Conservation (phyloP, 2,797 vertebrate genomes). For the Chiloscyllium punctatum region DNA sequence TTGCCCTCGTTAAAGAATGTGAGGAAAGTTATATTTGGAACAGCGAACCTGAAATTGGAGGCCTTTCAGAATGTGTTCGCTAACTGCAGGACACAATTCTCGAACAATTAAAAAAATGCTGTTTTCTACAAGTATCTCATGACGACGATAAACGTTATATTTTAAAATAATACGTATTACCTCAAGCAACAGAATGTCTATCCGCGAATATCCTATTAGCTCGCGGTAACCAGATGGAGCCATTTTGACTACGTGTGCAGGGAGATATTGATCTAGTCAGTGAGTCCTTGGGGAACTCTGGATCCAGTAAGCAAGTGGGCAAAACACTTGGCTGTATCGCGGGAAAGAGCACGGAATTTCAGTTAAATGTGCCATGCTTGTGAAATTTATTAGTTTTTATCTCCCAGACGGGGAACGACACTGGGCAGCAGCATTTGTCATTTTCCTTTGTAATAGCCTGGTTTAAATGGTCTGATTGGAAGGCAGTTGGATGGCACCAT, state of each 20-base stretch:
- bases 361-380: constrained; percentile 59
- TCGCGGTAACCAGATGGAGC: neutral
- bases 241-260: constrained; percentile 19
- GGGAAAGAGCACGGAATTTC: constrained; percentile 60
- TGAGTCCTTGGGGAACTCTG: constrained; percentile 20
- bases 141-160: neutral
- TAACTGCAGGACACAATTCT: neutral
- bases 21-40: neutral
- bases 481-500: constrained; percentile 46
- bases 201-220: neutral
- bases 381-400: constrained; percentile 51
- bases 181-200: neutral
- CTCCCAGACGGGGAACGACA: constrained; percentile 43
- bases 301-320: constrained; percentile 34
- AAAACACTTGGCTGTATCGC: constrained; percentile 47
- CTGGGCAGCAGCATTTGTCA: constrained; percentile 48
- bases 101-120: neutral
- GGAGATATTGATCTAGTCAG: constrained; percentile 29
- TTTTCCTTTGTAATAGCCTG: constrained; percentile 52
- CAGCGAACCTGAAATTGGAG: neutral
- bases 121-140: neutral
- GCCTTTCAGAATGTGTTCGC: neutral
- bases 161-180: constrained; percentile 1
- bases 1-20: neutral
- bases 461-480: constrained; percentile 54